Percentiles rank a stretch among this genome's conserved stretches.
phyloP scores from a whole-genome alignment of 2,888 invertebrate species.

The Bombylius major region DNA sequence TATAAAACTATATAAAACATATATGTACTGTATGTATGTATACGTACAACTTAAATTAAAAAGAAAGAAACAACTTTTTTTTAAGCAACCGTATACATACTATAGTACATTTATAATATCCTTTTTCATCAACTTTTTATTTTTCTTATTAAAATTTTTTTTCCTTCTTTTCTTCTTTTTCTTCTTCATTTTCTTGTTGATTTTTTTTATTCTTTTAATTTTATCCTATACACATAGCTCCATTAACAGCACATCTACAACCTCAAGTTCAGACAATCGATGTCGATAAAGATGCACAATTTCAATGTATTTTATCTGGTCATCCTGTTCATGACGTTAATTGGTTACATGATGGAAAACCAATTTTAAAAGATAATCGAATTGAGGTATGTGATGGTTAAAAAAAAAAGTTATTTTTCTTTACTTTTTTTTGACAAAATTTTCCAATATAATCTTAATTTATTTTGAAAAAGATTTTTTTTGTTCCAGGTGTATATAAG shows the following conservation, averaged over 20 bases:
- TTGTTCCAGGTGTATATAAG: too few species aligned
- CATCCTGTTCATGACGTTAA: slow-evolving; percentile 67
- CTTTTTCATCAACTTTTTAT: too few species aligned
- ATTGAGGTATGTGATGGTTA: slow-evolving; percentile 34
- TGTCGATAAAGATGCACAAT: slow-evolving; percentile 68
- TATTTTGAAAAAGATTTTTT: not conserved
- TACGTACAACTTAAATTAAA: too few species aligned
- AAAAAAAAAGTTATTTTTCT: too few species aligned
- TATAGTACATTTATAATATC: too few species aligned
- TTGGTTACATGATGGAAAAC: slow-evolving; percentile 69
- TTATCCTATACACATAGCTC: slow-evolving; percentile 40
- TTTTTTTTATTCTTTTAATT: not conserved
- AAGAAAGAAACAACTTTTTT: too few species aligned
- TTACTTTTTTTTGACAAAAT: too few species aligned
- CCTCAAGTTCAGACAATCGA: slow-evolving; percentile 69
- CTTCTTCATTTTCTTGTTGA: not conserved
- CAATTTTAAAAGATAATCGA: slow-evolving; percentile 46
- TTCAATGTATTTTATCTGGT: slow-evolving; percentile 79
- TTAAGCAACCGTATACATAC: too few species aligned
- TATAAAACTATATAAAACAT: too few species aligned
- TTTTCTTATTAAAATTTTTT: too few species aligned
- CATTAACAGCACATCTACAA: slow-evolving; percentile 67
- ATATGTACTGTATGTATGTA: too few species aligned
- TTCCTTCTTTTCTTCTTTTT: not conserved
- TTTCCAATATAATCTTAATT: not conserved